Conservation (phyloP, 2,113 vertebrate genomes). For the Callipepla squamata region DNA sequence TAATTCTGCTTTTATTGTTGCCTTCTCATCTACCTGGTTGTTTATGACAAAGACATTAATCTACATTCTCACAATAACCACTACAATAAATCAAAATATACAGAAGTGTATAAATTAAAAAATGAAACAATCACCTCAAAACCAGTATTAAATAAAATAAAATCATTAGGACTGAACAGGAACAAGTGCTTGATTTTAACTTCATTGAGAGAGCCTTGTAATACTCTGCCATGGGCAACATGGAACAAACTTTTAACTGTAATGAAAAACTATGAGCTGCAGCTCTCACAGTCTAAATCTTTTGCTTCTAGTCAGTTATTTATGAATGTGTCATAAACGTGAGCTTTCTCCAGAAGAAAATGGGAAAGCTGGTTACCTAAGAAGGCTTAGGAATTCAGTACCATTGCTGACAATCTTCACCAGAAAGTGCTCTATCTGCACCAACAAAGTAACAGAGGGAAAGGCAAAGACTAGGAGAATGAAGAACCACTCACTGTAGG, state of each 20-base stretch:
- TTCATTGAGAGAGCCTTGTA: neutral
- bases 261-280: neutral
- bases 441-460: neutral
- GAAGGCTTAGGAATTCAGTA: neutral
- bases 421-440: neutral
- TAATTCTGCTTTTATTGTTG: neutral
- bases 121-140: neutral
- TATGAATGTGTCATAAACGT: neutral
- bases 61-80: fast-evolving
- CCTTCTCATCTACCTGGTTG: neutral
- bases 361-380: neutral
- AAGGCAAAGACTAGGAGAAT: neutral
- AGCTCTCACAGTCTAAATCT: neutral
- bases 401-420: neutral
- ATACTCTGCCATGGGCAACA: neutral
- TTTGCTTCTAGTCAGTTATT: neutral
- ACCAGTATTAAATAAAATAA: neutral
- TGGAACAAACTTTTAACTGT: neutral
- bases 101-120: neutral
- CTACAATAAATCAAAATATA: neutral
- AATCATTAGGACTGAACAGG: neutral
- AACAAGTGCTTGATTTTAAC: neutral
- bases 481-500: neutral
- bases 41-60: neutral
- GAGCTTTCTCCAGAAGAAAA: neutral